A percentile compares a stretch with the other conserved stretches of the same genome.
Conservation (phyloP, 2,113 vertebrate genomes). For the Strigops habroptila region DNA sequence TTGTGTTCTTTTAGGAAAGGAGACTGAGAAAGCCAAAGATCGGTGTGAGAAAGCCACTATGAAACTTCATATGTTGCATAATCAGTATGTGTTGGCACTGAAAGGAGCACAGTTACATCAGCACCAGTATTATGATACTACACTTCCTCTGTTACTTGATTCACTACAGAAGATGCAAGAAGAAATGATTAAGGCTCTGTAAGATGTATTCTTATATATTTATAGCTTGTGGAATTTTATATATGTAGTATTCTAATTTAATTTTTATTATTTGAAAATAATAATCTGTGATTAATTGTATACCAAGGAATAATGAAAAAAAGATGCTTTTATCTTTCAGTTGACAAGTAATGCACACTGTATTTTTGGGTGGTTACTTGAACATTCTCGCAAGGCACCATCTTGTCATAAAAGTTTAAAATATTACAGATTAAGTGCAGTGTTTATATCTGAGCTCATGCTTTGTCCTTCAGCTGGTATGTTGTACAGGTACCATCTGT, state of each 20-base stretch:
- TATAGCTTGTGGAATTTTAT: not conserved
- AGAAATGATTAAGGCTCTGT: slow-evolving; percentile 93
- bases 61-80: slow-evolving; percentile 94
- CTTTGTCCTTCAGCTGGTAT: not conserved
- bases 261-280: not conserved
- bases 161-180: slow-evolving; percentile 96
- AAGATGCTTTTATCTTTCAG: not conserved
- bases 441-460: not conserved
- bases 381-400: not conserved
- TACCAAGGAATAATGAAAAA: not conserved
- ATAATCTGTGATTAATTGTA: not conserved
- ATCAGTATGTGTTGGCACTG: slow-evolving; percentile 92
- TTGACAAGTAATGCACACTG: not conserved
- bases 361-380: not conserved
- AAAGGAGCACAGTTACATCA: slow-evolving; percentile 91
- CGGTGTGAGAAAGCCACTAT: slow-evolving; percentile 94
- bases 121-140: slow-evolving; percentile 84
- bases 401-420: not conserved
- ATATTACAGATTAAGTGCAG: not conserved
- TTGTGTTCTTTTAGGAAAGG: slow-evolving; percentile 77
- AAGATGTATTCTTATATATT: slow-evolving; percentile 29
- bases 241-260: not conserved
- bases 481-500: not conserved
- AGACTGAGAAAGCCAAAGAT: slow-evolving; percentile 91
- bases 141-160: slow-evolving; percentile 88